phyloP scores from a whole-genome alignment of 2,888 invertebrate genomes.

The Hemicrepidius hirtus region DNA sequence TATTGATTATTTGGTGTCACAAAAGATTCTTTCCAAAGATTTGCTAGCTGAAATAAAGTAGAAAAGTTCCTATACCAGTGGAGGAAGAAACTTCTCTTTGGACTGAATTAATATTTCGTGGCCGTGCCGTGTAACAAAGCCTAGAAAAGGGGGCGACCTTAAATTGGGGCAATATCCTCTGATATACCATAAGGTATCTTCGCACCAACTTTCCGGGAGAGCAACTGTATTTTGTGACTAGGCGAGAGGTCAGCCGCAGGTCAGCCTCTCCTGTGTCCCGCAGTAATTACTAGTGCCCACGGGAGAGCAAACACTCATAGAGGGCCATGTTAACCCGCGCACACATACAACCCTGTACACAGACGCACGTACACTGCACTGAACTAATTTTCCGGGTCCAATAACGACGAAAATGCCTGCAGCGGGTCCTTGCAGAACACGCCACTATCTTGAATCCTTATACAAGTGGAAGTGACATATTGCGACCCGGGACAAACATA shows the following conservation, averaged over 20 bases:
- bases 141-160: constrained; percentile 20
- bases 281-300: constrained; percentile 53
- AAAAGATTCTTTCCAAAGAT: constrained; percentile 45
- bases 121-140: constrained; percentile 26
- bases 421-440: constrained; percentile 44
- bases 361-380: constrained; percentile 44
- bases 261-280: constrained; percentile 51
- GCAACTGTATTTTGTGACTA: constrained; percentile 45
- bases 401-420: constrained; percentile 43
- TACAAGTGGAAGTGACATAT: constrained; percentile 41
- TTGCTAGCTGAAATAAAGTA: constrained; percentile 43
- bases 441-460: constrained; percentile 46
- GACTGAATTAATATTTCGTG: constrained; percentile 43
- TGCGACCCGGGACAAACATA: constrained; percentile 45
- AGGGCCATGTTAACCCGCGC: constrained; percentile 23
- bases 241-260: constrained; percentile 52
- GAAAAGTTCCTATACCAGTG: constrained; percentile 33
- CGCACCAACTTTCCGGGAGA: constrained; percentile 36
- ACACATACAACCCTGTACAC: constrained; percentile 39
- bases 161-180: constrained; percentile 37
- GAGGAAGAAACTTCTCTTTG: constrained; percentile 27
- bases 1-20: constrained; percentile 50
- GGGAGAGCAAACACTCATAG: constrained; percentile 50
- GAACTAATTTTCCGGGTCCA: constrained; percentile 45
- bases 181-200: constrained; percentile 45